phyloP scores from a whole-genome alignment of 2,888 invertebrate genomes.

The Oxystoma pomonae region DNA sequence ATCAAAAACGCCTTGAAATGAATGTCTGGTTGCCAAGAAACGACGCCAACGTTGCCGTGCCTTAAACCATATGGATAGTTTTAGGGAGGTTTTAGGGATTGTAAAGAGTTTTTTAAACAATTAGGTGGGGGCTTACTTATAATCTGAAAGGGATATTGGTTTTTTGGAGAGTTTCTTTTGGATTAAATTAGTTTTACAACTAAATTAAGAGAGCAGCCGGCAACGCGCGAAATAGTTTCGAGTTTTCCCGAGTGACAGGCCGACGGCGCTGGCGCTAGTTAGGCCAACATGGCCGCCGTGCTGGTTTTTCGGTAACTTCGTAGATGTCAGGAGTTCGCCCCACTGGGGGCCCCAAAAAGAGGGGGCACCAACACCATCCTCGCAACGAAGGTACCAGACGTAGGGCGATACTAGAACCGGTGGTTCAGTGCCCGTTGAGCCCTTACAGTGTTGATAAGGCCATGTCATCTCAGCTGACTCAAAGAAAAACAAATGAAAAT shows the following conservation, averaged over 20 bases:
- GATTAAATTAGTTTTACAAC: too few species aligned
- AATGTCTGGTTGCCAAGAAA: not conserved
- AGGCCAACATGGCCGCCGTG: constrained; percentile 60
- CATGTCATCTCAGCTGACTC: constrained; percentile 42
- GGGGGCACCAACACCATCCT: constrained; percentile 74
- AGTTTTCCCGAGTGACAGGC: constrained; percentile 5
- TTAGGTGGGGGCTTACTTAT: not conserved
- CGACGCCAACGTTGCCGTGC: not conserved
- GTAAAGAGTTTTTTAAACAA: not conserved
- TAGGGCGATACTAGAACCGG: constrained; percentile 52
- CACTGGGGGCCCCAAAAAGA: constrained; percentile 60
- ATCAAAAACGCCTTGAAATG: not conserved
- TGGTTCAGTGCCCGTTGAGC: constrained; percentile 33
- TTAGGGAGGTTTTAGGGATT: not conserved
- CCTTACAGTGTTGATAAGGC: constrained; percentile 33
- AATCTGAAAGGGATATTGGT: not conserved
- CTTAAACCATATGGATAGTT: not conserved
- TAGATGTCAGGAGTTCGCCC: constrained; percentile 60
- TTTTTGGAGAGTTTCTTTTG: not conserved
- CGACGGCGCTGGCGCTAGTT: constrained; percentile 34
- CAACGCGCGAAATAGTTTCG: not conserved
- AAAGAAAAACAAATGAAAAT: constrained; percentile 9
- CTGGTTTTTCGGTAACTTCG: constrained; percentile 45
- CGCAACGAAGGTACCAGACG: constrained; percentile 52
- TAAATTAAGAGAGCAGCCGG: not conserved